Base-by-base conservation (phyloP, 2,113 vertebrate species). In the Syngnathus scovelli region DNA sequence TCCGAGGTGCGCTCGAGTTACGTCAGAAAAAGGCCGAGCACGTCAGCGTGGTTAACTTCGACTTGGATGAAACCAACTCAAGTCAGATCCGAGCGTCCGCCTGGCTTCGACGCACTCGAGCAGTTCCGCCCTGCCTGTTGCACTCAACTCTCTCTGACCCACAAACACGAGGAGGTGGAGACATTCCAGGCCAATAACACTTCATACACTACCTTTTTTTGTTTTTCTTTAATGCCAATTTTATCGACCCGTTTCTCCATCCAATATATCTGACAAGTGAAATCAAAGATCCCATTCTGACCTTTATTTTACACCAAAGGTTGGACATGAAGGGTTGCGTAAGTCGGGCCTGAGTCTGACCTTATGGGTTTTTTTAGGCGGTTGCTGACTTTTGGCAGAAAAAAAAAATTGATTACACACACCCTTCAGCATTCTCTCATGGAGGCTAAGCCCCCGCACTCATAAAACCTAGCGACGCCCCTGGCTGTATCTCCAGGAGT, bases 51-150 rank as follows among this genome's bases (percentile, higher is more conserved):
- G 60, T 55, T 69, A 61, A 68, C 43, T 56, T 73, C 16, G 33
- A 65, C 51, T 66, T 65, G 55, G 77, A 69, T 67, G 54, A 61
- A 66, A 27, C 77, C 59, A 44, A 68, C 83, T 84, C 67, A 39
- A 68, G 83, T 84, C 67, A 39, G 78, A 13, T 69, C 76, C 80
- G 52, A 36, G 36, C 63, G 67, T 52, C 76, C 56, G 76, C 77
- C 77, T 76, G 70, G 72, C 75, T 70, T 77, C 81, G 67, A 84
- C 67, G 66, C 13, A 27, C 38, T 44, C 3, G n/a, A 70, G 73
- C 80, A 86, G 86, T 87, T 87, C 89, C 88, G 84, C 84, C 85
- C 86, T 78, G 84, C 61, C 81, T 74, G 80, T 70, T 80, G 78
- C 82, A 76, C 66, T 87, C 79, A 90, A 89, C 87, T 86, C 79